Evolutionary conservation across 2,113 vertebrate species (phyloP), one percentile per base, ranked within the genome.

Genomic region (Triplophysa rosa): DNA sequence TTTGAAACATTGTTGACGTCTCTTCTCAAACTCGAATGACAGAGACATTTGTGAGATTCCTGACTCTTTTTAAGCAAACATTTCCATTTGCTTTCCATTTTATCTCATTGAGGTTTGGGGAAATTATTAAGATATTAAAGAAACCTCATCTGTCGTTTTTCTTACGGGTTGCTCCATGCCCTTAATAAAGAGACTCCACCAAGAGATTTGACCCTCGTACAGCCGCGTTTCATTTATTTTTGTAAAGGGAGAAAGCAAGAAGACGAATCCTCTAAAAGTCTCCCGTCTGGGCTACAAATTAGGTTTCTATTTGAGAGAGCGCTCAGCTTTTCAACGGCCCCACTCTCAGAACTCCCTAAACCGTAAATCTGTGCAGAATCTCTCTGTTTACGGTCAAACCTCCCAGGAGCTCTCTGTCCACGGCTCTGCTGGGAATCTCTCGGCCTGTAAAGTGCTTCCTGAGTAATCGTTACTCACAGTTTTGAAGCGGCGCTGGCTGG

Each of bases 281-380:
- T 87, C 88, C 86, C 87, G 87, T 86, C 89, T 87, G 87, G 86
- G 88, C 89, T 89, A 87, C 88, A 91, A 91, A 92, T 92, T 91
- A 92, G 91, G 84, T 88, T 91, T 90, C 90, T 92, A 89, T 91
- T 90, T 87, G 86, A 90, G 90, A 87, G 86, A 90, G 86, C 86
- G 82, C 83, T 37, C 33, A 84, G 85, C 85, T 89, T 90, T 88
- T 80, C 65, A 82, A 81, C 79, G 42, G 79, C 82, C 86, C 86
- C 86, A 83, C 72, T 88, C 88, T 83, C 87, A 88, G 84, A 90
- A 89, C 86, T 90, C 86, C 77, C 65, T 85, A 84, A 85, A 85
- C 83, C 78, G 85, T 90, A 92, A 93, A 92, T 91, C 90, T 91
- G 87, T 21, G 49, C 78, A 29, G 67, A 91, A 91, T 90, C 90